A percentile compares a stretch with the other conserved stretches of the same genome.
Evolutionary conservation across 2,888 invertebrate species (phyloP).

Genomic region (Ornithoptera priamus): DNA sequence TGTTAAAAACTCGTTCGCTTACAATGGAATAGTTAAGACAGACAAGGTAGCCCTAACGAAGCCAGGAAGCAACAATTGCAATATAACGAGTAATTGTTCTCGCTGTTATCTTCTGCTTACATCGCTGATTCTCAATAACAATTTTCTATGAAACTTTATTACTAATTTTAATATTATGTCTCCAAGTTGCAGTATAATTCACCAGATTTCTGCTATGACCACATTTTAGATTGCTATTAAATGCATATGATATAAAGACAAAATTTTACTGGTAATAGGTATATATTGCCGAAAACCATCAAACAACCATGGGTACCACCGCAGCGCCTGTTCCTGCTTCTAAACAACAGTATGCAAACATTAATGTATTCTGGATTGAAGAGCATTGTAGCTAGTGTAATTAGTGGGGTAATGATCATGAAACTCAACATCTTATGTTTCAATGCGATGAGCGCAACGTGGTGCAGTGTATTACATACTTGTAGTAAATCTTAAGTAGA

Average conservation of each 20-base stretch:
- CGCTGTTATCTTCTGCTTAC: slow-evolving; percentile 1
- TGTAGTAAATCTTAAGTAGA: too few species aligned
- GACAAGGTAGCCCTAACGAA: slow-evolving; percentile 17
- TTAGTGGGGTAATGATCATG: too few species aligned
- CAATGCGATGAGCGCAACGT: too few species aligned
- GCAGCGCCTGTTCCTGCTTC: too few species aligned
- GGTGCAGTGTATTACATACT: too few species aligned
- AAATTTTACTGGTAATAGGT: too few species aligned
- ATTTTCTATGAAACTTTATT: slow-evolving; percentile 5
- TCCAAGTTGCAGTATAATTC: not conserved
- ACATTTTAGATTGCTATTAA: not conserved
- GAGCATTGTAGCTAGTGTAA: too few species aligned
- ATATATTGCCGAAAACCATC: too few species aligned
- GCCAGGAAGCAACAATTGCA: slow-evolving; percentile 7
- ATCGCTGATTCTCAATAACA: not conserved
- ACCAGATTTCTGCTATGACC: not conserved
- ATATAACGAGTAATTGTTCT: slow-evolving; percentile 20
- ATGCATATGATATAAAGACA: not conserved
- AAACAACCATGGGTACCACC: too few species aligned
- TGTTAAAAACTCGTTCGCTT: slow-evolving; percentile 13
- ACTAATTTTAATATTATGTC: not conserved
- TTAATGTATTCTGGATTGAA: too few species aligned
- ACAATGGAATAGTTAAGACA: slow-evolving; percentile 20
- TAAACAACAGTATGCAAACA: too few species aligned
- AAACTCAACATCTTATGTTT: too few species aligned